Conservation (phyloP, 2,113 vertebrate species). For the Sigmodon hispidus region DNA sequence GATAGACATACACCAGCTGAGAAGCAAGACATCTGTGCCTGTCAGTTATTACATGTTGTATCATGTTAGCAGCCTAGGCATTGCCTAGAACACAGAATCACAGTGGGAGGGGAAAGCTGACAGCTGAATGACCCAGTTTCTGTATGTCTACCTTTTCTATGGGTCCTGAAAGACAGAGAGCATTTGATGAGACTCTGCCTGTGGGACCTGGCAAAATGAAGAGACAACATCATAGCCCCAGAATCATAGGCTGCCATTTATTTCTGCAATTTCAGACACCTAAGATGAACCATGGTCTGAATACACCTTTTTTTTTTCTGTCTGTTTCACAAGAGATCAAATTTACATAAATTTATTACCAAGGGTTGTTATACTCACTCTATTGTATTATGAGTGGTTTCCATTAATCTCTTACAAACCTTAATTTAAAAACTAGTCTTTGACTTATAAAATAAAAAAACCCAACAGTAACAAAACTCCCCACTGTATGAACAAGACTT, state of each 20-base stretch:
- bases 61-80: neutral
- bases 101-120: neutral
- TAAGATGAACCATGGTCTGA: neutral
- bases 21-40: neutral
- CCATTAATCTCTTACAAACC: neutral
- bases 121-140: neutral
- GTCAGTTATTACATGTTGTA: neutral
- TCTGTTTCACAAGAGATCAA: neutral
- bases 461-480: neutral
- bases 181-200: neutral
- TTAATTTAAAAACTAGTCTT: neutral
- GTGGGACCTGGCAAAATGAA: neutral
- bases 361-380: neutral
- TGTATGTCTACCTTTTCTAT: neutral
- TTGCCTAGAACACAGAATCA: neutral
- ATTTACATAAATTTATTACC: neutral
- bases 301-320: neutral
- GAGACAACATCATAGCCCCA: neutral
- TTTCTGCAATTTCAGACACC: neutral
- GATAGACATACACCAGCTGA: neutral
- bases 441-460: neutral
- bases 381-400: neutral
- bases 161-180: neutral
- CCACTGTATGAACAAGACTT: neutral
- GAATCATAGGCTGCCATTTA: neutral